Base-by-base conservation (phyloP, 1,140 invertebrate genomes). In the Rhagoletis zephyria region DNA sequence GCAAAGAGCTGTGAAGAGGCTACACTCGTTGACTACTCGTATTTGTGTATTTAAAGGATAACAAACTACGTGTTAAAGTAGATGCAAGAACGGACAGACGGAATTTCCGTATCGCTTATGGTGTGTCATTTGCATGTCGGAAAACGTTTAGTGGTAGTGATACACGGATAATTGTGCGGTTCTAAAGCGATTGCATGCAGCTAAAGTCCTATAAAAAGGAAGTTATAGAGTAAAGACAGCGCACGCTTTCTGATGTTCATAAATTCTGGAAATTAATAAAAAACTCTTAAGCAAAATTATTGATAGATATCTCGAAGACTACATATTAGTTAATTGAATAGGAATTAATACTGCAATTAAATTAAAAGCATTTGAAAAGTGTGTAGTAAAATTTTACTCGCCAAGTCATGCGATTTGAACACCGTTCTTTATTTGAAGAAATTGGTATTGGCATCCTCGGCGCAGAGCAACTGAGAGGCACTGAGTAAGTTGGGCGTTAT, bases 51-150 rank as follows among this genome's bases (percentile, higher is more conserved):
- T n/a, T 45, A 77, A 77, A 6, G n/a, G 48, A 56, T 51, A 56
- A 56, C 51, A 5, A 56, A 56, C 45, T 56, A 9, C 48, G 48
- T 48, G 51, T 51, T 56, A 42, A 19, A 56, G 12, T 67, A 67
- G 30, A 63, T 63, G 30, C 30, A 30, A 30, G 30, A 30, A 30
- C 30, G 61, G 51, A 16, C 42, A 45, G 67, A 2, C 67, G 42
- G 40, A 16, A 81, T 81, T 56, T 59, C 19, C 67, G 42, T 74
- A 42, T 48, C 65, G 30, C 42, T 67, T 67, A 30, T 67, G 16
- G 45, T 51, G 45, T 30, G 64, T 9, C 74, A 81, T 81, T 81
- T 81, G 74, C 51, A 81, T 81, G 74, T 81, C 74, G n/a, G 30
- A 30, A 81, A 81, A 74, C 10, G 42, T 48, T 74, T 48, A 74